Conservation (phyloP, 2,888 invertebrate genomes). For the Diabrotica balteata region DNA sequence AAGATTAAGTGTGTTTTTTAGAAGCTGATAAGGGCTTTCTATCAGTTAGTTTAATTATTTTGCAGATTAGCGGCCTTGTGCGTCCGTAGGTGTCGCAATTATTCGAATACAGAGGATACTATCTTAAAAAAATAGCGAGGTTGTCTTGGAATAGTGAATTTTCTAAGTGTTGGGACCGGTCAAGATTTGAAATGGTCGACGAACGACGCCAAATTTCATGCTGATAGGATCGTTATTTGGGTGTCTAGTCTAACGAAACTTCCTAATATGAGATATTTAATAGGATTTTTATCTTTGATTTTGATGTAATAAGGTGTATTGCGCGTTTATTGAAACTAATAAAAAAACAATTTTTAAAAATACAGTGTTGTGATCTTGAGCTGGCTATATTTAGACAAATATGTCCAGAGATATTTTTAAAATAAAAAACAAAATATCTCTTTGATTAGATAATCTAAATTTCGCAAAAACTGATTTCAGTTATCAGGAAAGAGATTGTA, state of each 20-base stretch:
- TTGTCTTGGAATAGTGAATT: conserved; percentile 31
- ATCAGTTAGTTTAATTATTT: not conserved
- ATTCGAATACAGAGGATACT: not conserved
- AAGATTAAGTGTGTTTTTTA: conserved; percentile 11
- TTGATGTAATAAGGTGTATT: no score
- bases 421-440: no score
- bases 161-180: conserved; percentile 38
- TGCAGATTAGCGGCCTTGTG: conserved; percentile 6
- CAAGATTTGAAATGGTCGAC: conserved; percentile 35
- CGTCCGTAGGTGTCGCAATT: conserved; percentile 6
- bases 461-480: no score
- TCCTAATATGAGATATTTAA: not conserved
- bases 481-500: no score
- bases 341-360: no score
- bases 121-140: conserved; percentile 6
- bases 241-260: conserved; percentile 15
- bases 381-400: no score
- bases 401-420: no score
- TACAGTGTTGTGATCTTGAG: no score
- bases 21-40: conserved; percentile 12
- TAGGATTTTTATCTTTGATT: no score
- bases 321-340: no score
- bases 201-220: conserved; percentile 16
- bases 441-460: no score
- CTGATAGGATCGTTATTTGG: conserved; percentile 14